Evolutionary conservation across 2,797 vertebrate species (phyloP).

Genomic region (Delichon dasypus): DNA sequence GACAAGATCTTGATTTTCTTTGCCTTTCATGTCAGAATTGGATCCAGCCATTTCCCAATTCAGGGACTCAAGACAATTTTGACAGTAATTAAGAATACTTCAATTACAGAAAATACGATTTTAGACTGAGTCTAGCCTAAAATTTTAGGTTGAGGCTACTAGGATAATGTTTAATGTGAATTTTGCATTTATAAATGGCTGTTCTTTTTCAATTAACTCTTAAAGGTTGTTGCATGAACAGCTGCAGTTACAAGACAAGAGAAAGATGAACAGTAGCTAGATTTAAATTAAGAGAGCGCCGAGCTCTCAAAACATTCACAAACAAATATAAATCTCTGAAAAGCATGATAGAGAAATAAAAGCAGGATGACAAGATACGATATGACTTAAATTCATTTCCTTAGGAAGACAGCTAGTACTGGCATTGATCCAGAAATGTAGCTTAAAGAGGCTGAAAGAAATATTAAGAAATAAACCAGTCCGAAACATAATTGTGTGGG

Average conservation of each 20-base stretch:
- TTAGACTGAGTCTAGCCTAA: not conserved
- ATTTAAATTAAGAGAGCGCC: not conserved
- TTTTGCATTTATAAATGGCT: not conserved
- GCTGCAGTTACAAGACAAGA: not conserved
- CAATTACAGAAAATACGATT: not conserved
- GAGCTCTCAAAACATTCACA: not conserved
- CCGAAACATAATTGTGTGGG: not conserved
- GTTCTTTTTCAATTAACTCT: not conserved
- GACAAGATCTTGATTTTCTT: not conserved
- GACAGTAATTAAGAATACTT: not conserved
- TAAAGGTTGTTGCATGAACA: not conserved
- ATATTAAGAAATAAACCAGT: conserved; percentile 6
- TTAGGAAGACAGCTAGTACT: not conserved
- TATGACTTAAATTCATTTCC: not conserved
- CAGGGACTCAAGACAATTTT: not conserved
- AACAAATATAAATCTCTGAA: not conserved
- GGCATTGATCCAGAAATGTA: not conserved
- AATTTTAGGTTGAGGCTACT: not conserved
- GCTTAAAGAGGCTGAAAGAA: not conserved
- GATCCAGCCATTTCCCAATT: not conserved
- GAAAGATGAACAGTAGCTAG: not conserved
- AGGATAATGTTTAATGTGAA: not conserved
- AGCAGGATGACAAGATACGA: not conserved
- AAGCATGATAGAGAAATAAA: not conserved
- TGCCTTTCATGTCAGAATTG: not conserved